Evolutionary conservation across 1,140 invertebrate genomes (phyloP), one percentile per base, ranked within the genome.

Genomic region (Cataglyphis hispanica): DNA sequence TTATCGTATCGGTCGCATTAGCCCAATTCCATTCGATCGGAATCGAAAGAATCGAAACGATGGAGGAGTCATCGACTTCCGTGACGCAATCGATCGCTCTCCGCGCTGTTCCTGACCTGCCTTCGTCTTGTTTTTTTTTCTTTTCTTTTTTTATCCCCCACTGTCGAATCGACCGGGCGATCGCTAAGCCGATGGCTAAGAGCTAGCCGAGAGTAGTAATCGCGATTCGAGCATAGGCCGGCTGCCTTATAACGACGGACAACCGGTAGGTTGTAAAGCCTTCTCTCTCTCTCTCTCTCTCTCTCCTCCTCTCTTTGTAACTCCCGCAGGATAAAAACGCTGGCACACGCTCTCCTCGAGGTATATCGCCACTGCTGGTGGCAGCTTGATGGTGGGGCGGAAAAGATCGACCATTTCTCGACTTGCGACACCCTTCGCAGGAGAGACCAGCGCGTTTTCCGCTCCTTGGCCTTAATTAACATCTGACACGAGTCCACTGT

Each of bases 381-480:
- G 58, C 67, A 56, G 87, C 6, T 37, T 6, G 25, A 3, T 85
- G 53, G 84, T 69, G 75, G 84, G 87, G 86, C 84, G 76, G 69
- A 72, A 72, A 50, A 84, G 66, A 69, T 83, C 75, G 84, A 77
- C 86, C 89, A 90, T 92, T 93, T 93, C 91, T 91, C 78, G 89
- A 89, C 92, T 93, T 94, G 89, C 92, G 89, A 94, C 92, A 94
- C 92, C 93, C 92, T 92, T 77, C 86, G 86, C 89, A 50, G 80
- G 77, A 90, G 81, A 89, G 90, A 91, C 86, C 85, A 91, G 83
- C 91, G 83, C 91, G 91, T 94, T 94, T 94, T 94, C 92, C 92
- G 90, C 89, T 94, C 93, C 93, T 94, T 94, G 93, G 93, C 93
- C 93, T 94, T 94, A 94, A 94, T 94, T 94, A 94, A 93, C 93